Evolutionary conservation across 2,888 invertebrate species (phyloP), one percentile per base, ranked within the genome.

Genomic region (Leucozona laternaria): DNA sequence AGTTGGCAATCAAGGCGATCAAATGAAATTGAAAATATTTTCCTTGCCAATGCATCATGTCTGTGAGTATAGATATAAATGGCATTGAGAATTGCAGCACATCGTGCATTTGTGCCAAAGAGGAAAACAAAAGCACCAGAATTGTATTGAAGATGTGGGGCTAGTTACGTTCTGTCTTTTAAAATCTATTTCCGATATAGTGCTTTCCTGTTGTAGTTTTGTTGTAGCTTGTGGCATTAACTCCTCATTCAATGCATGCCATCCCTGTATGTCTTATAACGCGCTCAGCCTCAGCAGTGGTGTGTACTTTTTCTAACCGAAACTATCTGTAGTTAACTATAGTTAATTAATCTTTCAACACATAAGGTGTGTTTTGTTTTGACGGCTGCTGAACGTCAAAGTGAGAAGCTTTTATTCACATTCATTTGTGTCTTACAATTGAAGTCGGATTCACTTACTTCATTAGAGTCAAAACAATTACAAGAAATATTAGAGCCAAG

Each of bases 11-110:
- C 22, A 68, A 43, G 20, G 31, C 15, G 28, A 58, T 45, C 25
- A 60, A 60, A 45, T 68, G 13, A 76, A 55, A 72, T 72, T 72
- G 31, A 72, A 84, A 84, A 80, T 60, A 31, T 22, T 62, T 62
- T 76, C 45, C 20, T 64, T 71, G 84, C 75, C 75, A 85, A 10
- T 60, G 45, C 37, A 64, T 15, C 43, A 31, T 57, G 1, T n/a
- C 2, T 17, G 10, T 31, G 17, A 17, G n/a, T 2, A n/a, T 50
- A 50, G 0, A 53, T 53, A 25, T 2, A n/a, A n/a, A 40, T 53
- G 15, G 25, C 62, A 15, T 40, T 31, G 6, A 1, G 31, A 31
- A 7, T 31, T 72, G 22, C 57, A 45, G 28, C 1, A 62, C 13
- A 37, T 13, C 40, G 40, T 71, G 40, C 58, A 66, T 71, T 64